phyloP scores from a whole-genome alignment of 1,140 invertebrate species.

The Babylonia areolata region DNA sequence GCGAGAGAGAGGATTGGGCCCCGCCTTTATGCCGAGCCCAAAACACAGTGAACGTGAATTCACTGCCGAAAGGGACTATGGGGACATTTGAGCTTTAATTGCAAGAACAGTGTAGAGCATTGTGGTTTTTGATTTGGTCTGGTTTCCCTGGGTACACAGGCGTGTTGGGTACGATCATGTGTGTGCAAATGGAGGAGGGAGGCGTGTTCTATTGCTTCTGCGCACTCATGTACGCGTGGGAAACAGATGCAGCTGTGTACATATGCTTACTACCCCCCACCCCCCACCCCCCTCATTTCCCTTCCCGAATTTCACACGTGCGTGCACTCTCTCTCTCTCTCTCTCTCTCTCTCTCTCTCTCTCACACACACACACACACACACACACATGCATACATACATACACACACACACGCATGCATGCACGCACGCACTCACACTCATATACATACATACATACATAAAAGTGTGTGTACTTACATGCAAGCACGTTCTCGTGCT shows the following conservation, averaged over 20 bases:
- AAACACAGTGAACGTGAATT: too few relatives aligned
- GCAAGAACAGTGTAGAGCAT: too few relatives aligned
- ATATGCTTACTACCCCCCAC: not conserved
- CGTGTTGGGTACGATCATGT: not conserved
- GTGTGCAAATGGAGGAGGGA: not conserved
- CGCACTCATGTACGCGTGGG: too few relatives aligned
- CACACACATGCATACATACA: not conserved
- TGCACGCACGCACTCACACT: not conserved
- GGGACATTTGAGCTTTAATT: too few relatives aligned
- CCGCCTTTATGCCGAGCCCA: too few relatives aligned
- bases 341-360: slow-evolving; percentile 43
- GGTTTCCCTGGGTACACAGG: not conserved
- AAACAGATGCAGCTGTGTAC: not conserved
- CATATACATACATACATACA: not conserved
- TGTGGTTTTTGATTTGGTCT: too few relatives aligned
- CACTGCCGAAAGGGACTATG: too few relatives aligned
- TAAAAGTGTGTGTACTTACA: too few relatives aligned
- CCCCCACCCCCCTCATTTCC: too few relatives aligned
- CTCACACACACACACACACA: not conserved
- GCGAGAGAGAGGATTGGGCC: too few relatives aligned
- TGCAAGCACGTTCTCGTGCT: too few relatives aligned
- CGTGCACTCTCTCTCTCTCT: slow-evolving; percentile 31
- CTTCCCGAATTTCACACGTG: too few relatives aligned
- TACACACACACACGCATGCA: not conserved
- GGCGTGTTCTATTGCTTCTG: not conserved